phyloP scores from a whole-genome alignment of 2,888 invertebrate species.

The Lymantria dispar region DNA sequence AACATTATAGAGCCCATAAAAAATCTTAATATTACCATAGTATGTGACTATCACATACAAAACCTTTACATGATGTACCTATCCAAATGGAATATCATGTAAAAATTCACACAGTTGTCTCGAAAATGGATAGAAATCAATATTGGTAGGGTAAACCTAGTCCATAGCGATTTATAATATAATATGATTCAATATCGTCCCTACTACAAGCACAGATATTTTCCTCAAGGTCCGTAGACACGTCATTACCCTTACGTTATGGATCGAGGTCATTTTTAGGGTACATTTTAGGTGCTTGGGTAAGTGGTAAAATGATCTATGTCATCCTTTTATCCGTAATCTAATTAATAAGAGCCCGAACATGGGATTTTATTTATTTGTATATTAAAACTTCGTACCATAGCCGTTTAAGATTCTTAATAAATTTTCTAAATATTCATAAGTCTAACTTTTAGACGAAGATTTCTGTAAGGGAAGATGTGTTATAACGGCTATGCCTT shows the following conservation, averaged over 20 bases:
- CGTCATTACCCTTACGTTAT: conserved; percentile 13
- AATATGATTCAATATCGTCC: conserved; percentile 31
- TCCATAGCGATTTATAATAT: conserved; percentile 38
- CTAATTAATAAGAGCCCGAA: no score
- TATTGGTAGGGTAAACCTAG: conserved; percentile 24
- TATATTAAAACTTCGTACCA: no score
- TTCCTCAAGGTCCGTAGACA: conserved; percentile 13
- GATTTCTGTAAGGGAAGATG: no score
- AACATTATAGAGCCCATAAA: no score
- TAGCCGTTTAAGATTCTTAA: no score
- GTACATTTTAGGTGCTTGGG: background rate
- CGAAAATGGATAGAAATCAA: conserved; percentile 22
- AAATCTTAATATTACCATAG: no score
- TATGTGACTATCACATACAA: no score
- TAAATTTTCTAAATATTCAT: no score
- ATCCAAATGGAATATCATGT: no score
- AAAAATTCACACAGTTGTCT: conserved; percentile 7
- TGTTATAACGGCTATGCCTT: no score
- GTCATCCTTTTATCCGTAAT: conserved; percentile 3
- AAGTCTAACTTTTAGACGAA: no score
- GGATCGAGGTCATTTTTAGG: conserved; percentile 10
- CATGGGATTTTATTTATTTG: no score
- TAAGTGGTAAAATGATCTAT: background rate
- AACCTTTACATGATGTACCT: conserved; percentile 3
- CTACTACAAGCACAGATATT: conserved; percentile 18